Base-by-base conservation (phyloP, 2,113 vertebrate genomes). In the Laticauda laticaudata region DNA sequence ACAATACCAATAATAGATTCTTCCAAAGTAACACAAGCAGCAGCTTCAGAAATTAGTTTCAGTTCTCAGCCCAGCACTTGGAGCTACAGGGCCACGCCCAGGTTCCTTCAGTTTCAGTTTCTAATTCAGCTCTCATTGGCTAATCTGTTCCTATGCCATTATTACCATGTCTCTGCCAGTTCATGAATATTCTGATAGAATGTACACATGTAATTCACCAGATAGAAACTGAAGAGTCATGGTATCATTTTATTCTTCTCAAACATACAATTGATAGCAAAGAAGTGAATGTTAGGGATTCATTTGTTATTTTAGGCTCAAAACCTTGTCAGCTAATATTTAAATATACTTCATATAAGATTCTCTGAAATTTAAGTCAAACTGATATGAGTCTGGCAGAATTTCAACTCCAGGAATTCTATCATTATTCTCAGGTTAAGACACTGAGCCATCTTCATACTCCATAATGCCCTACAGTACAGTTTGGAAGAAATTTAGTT, bases 401-500 rank as follows among this genome's bases (percentile, higher is more conserved):
- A 51, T 18, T 69, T 34, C 23, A 59, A 3, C 5, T 87, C 14
- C 23, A 54, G 23, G 23, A 39, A 54, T 87, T 14, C 45, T 54
- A 20, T 39, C 39, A 26, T 29, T 69, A 5, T n/a, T 56, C 4
- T 10, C 45, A 54, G 43, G 26, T 92, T 92, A 94, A 92, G 11
- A 75, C 14, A 0, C 3, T 54, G 91, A 57, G 12, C 4, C 92
- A 69, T 64, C 34, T 51, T 87, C n/a, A 86, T 53, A 87, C 26
- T 64, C 23, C 45, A 88, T 34, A 45, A 26, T 45, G 45, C n/a
- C n/a, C 87, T 88, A 48, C 86, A 39, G 86, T n/a, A 93, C 20
- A 21, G 59, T 5, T 5, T 91, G 2, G 0, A 64, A 55, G 64
- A 91, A 14, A 87, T 81, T 95, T 93, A 96, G 26, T 90, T 23